A percentile compares a stretch with the other conserved stretches of the same genome.
Evolutionary conservation across 2,113 vertebrate genomes (phyloP).

Genomic region (Fregetta grallaria): DNA sequence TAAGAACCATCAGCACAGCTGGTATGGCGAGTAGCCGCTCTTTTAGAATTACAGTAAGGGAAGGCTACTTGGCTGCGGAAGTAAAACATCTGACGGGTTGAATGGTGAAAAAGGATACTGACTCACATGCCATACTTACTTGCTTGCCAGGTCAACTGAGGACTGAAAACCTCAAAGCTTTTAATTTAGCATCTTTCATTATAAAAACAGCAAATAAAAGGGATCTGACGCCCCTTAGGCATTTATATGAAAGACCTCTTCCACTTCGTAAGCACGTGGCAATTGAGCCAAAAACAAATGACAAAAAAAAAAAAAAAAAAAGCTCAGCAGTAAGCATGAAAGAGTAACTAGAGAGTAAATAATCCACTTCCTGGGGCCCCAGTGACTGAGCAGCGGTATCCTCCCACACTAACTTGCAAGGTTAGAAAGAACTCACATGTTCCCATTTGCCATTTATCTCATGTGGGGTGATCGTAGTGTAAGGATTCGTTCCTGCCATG

Average conservation of each 20-base stretch:
- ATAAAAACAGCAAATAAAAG: neutral
- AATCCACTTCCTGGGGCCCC: neutral
- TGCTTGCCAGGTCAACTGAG: neutral
- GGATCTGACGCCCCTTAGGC: neutral
- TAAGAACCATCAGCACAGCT: neutral
- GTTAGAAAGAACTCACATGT: slow-evolving; percentile 79
- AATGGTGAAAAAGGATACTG: neutral
- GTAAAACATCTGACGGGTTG: neutral
- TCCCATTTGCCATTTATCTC: slow-evolving; percentile 98
- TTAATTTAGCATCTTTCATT: neutral
- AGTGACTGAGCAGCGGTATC: neutral
- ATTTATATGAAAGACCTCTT: neutral
- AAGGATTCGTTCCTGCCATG: slow-evolving; percentile 93
- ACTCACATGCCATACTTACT: neutral
- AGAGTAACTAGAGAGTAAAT: neutral
- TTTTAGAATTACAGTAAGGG: neutral
- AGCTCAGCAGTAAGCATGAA: neutral
- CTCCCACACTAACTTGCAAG: neutral
- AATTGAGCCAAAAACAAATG: neutral
- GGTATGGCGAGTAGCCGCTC: neutral
- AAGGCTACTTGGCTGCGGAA: neutral
- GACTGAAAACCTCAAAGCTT: neutral
- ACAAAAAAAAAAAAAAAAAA: neutral
- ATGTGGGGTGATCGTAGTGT: slow-evolving; percentile 93
- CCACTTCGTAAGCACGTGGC: neutral